Evolutionary conservation across 2,888 invertebrate species (phyloP).

Genomic region (Beris chalybata): DNA sequence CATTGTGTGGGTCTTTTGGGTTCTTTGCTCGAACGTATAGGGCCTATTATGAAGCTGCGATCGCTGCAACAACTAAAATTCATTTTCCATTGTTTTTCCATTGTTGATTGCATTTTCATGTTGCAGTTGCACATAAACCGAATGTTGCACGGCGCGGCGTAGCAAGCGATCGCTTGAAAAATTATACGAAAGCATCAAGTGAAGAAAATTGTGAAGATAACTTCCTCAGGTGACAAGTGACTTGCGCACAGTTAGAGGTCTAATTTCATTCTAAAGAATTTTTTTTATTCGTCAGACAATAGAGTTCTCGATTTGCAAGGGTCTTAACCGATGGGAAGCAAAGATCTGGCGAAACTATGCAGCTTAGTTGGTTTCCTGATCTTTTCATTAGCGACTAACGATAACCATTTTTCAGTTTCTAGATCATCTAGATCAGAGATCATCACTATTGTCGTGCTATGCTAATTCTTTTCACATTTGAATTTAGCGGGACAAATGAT

Average conservation of each 20-base stretch:
- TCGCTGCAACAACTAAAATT: constrained; percentile 11
- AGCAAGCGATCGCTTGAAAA: constrained; percentile 4
- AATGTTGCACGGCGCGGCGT: constrained; percentile 19
- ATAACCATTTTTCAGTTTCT: constrained; percentile 22
- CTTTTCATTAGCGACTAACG: constrained; percentile 18
- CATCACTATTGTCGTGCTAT: constrained; percentile 12
- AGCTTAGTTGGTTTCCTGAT: constrained; percentile 5
- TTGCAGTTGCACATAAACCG: constrained; percentile 4
- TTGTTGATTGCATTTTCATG: constrained; percentile 27
- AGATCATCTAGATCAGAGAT: constrained; percentile 30
- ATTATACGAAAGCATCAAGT: background rate
- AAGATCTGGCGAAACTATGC: constrained; percentile 11
- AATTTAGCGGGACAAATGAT: background rate
- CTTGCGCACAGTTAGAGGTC: constrained; percentile 22
- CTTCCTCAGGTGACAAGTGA: constrained; percentile 25
- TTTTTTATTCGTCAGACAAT: constrained; percentile 20
- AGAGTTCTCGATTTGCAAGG: constrained; percentile 5
- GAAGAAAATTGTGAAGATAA: constrained; percentile 1
- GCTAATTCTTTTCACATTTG: constrained; percentile 20
- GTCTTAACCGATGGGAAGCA: constrained; percentile 2
- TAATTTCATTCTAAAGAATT: constrained; percentile 10
- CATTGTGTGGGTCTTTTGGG: constrained; percentile 8
- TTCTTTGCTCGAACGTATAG: background rate
- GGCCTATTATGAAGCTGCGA: too few relatives aligned
- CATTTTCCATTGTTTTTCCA: constrained; percentile 28